Conservation (phyloP, 2,113 vertebrate species). For the Lepus americanus region DNA sequence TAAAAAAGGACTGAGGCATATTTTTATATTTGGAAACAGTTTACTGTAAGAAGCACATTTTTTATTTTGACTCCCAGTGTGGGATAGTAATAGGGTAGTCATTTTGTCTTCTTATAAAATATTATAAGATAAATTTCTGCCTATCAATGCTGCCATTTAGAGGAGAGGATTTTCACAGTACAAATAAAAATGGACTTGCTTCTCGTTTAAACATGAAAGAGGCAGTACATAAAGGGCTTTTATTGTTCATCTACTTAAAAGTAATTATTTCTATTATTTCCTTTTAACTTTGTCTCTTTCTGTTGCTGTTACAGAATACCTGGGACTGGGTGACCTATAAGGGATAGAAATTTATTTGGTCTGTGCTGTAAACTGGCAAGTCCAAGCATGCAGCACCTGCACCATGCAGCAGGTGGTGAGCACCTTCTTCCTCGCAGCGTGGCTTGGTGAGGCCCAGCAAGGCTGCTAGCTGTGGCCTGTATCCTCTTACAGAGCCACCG, state of each 20-base stretch:
- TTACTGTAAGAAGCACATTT: background rate
- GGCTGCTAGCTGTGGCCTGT: background rate
- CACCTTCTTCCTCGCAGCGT: background rate
- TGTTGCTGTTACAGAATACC: background rate
- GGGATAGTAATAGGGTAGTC: slow-evolving; percentile 13
- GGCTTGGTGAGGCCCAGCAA: background rate
- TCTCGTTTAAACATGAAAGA: background rate
- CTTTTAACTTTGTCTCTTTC: background rate
- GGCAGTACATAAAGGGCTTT: background rate
- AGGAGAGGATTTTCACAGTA: slow-evolving; percentile 11
- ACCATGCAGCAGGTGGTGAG: background rate
- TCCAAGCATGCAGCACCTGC: background rate
- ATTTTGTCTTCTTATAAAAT: slow-evolving; percentile 26
- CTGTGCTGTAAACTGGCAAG: background rate
- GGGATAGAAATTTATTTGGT: background rate
- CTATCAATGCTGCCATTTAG: slow-evolving; percentile 8
- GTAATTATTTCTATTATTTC: slow-evolving; percentile 28
- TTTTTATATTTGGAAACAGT: slow-evolving; percentile 48
- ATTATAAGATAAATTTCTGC: background rate
- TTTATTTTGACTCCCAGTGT: slow-evolving; percentile 8
- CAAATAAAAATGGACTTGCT: slow-evolving; percentile 28
- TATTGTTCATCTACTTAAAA: slow-evolving; percentile 4
- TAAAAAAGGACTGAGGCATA: background rate
- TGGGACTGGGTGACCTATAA: background rate
- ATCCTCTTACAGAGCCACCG: background rate